Conservation (phyloP, 2,888 invertebrate genomes). For the Diarsia dahlii region DNA sequence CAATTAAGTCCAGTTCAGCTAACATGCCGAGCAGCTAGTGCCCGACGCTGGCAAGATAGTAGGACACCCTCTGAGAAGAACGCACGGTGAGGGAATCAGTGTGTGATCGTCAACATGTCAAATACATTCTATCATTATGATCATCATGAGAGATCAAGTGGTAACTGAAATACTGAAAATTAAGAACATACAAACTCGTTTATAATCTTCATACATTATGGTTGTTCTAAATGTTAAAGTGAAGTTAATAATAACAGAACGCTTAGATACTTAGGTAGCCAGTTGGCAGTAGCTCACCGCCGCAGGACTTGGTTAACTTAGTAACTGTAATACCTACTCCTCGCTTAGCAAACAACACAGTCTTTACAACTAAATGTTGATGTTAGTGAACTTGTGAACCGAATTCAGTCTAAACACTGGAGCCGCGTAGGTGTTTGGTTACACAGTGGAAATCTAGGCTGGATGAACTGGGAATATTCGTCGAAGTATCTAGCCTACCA, state of each 20-base stretch:
- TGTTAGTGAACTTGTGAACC: constrained; percentile 2
- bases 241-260: constrained; percentile 1
- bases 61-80: no score
- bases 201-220: background rate
- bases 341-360: background rate
- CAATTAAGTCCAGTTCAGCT: no score
- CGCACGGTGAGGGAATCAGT: background rate
- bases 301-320: constrained; percentile 16
- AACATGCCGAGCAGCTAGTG: no score
- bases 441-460: background rate
- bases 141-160: background rate
- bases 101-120: background rate
- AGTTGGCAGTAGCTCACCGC: background rate
- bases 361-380: constrained; percentile 19
- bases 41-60: no score
- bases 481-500: background rate
- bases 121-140: background rate
- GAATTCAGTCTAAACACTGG: background rate
- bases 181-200: background rate
- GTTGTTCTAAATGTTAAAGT: constrained; percentile 11
- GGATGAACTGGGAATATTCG: background rate
- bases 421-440: background rate
- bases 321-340: background rate
- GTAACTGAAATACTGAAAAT: background rate
- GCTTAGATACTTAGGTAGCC: background rate